These are phyloP conservation scores for Melinaea marsaeus DNA, from an alignment of 2,888 invertebrate species.

Conservation along the genomic window DNA sequence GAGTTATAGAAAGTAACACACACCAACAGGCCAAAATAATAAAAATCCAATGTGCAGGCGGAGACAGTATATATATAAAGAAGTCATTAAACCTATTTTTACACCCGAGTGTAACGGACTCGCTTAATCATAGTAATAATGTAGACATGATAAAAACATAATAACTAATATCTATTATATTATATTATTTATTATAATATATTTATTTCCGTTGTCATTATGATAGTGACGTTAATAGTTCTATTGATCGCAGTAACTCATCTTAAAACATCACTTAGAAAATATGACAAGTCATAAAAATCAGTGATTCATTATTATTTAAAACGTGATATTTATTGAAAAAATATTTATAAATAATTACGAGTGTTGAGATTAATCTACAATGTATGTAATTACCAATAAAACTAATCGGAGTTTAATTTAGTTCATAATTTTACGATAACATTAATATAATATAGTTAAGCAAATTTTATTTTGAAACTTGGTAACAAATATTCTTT, in stretches of 20 bases:
- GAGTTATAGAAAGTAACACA: too few relatives aligned
- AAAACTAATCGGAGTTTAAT: not conserved
- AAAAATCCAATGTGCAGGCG: not conserved
- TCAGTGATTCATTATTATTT: not conserved
- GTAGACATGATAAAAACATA: not conserved
- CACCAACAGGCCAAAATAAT: too few relatives aligned
- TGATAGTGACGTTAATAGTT: conserved; percentile 32
- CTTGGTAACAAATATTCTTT: too few relatives aligned
- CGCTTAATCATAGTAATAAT: not conserved
- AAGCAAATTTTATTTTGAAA: too few relatives aligned
- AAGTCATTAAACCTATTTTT: not conserved
- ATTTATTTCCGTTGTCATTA: conserved; percentile 29
- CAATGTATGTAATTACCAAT: not conserved
- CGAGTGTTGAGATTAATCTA: not conserved
- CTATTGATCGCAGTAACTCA: conserved; percentile 33
- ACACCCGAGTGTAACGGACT: not conserved
- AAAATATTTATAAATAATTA: not conserved
- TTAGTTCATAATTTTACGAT: not conserved
- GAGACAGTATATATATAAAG: not conserved
- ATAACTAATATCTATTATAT: not conserved
- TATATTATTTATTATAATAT: conserved; percentile 2
- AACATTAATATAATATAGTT: too few relatives aligned
- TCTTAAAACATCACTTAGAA: conserved; percentile 16
- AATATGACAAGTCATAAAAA: conserved; percentile 7
- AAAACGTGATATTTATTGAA: not conserved